Evolutionary conservation across 1,140 invertebrate genomes (phyloP).

Genomic region (Bombus soroeensis): DNA sequence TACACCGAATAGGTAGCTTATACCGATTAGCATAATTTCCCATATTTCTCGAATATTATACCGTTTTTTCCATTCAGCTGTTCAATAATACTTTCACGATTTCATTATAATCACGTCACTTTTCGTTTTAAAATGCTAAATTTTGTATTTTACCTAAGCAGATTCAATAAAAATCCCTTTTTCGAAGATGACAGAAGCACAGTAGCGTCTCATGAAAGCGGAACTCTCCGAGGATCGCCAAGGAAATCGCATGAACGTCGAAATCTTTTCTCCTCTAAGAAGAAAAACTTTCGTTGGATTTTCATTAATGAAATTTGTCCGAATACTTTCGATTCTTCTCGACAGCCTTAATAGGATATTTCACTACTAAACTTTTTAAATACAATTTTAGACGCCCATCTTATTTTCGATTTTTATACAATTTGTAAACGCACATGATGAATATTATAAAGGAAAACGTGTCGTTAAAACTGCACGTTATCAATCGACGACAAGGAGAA

Average conservation of each 20-base stretch:
- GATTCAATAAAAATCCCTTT: neutral
- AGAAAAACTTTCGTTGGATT: neutral
- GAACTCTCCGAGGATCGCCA: too few relatives aligned
- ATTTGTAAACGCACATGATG: neutral
- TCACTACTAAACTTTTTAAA: accelerated
- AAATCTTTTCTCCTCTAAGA: neutral
- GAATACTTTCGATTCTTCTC: neutral
- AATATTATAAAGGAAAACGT: neutral
- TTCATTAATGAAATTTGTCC: neutral
- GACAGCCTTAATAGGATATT: neutral
- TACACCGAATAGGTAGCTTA: neutral
- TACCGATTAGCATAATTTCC: neutral
- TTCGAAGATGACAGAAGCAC: neutral
- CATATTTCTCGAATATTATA: neutral
- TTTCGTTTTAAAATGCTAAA: neutral
- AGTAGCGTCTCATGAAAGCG: neutral
- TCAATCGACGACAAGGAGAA: neutral
- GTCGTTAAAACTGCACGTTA: neutral
- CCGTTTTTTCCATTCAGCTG: neutral
- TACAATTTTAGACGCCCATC: neutral
- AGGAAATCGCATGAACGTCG: too few relatives aligned
- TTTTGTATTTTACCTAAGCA: neutral
- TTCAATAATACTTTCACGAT: neutral
- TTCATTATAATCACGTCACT: neutral
- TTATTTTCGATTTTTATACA: neutral